Base-by-base conservation (phyloP, 2,888 invertebrate genomes). In the Unio pictorum region DNA sequence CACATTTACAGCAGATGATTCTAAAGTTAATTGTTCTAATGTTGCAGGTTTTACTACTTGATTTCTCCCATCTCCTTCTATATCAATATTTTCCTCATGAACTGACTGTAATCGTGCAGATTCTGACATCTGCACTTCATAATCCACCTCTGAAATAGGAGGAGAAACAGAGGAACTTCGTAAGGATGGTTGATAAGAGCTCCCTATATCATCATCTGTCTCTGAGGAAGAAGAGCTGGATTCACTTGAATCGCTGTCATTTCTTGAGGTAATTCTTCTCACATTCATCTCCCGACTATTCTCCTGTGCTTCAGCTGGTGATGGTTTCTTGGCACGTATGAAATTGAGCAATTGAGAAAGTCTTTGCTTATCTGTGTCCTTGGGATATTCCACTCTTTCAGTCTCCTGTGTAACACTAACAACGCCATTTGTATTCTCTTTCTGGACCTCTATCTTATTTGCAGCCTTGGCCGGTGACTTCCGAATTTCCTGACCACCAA, bases 311-410 rank as follows among this genome's bases (percentile, higher is more conserved):
- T 61, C 66, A 62, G 34, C 67, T 34, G 69, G 68, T 34, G 71
- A 69, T 3, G 75, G 74, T 67, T 72, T 72, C 64, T 76, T 77
- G 26, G 73, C 63, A 8, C 78, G 69, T 56, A 83, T 71, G 17
- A 81, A 77, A 63, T 80, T 79, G 66, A 83, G 80, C 56, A 84
- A 72, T 34, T 79, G 75, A 30, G 77, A 78, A 55, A 86, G 76
- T 69, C 78, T 81, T 61, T 76, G 75, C 68, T 82, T 82, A 69
- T 87, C 85, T 0, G 81, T 79, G 17, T 84, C 82, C 66, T 82
- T 81, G 1, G 86, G 85, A 68, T 75, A 82, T 56, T 79, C 82
- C 11, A 82, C 75, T n/a, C 76, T 62, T 28, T 76, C 69, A 57
- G 70, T 73, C 30, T 70, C 66, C 15, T 45, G 45, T 45, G 45